Conservation (phyloP, 2,113 vertebrate genomes). For the Sardina pilchardus region DNA sequence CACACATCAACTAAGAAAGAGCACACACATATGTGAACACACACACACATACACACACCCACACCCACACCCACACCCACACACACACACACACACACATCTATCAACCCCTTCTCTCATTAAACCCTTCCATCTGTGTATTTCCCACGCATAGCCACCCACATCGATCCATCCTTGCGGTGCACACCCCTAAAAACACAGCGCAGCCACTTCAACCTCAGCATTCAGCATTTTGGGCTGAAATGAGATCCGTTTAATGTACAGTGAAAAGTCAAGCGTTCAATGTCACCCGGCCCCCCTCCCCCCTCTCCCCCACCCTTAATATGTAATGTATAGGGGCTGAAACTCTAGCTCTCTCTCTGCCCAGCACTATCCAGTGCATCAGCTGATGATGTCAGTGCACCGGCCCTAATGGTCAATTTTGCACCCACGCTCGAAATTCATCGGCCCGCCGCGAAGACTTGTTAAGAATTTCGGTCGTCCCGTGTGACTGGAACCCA, state of each 20-base stretch:
- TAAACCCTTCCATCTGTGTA: not conserved
- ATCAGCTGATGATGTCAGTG: conserved; percentile 18
- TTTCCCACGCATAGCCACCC: conserved; percentile 2
- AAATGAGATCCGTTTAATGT: conserved; percentile 17
- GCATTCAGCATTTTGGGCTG: conserved; percentile 10
- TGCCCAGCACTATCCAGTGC: not conserved
- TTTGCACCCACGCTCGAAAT: not conserved
- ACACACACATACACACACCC: not conserved
- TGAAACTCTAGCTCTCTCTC: not conserved
- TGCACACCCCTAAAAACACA: not conserved
- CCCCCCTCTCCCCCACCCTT: not conserved
- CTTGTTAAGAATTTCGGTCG: not conserved
- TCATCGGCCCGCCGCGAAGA: not conserved
- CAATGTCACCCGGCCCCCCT: not conserved
- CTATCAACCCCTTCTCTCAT: not conserved
- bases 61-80: not conserved
- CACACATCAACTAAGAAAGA: not conserved
- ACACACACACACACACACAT: not conserved
- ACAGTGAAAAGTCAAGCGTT: not conserved
- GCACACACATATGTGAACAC: not conserved
- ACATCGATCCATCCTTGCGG: conserved; percentile 4
- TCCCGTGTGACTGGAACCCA: not conserved
- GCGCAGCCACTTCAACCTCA: not conserved
- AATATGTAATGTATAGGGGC: conserved; percentile 20
- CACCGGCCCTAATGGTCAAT: conserved; percentile 1